Evolutionary conservation across 2,888 invertebrate species (phyloP).

Genomic region (Eupeodes luniger): DNA sequence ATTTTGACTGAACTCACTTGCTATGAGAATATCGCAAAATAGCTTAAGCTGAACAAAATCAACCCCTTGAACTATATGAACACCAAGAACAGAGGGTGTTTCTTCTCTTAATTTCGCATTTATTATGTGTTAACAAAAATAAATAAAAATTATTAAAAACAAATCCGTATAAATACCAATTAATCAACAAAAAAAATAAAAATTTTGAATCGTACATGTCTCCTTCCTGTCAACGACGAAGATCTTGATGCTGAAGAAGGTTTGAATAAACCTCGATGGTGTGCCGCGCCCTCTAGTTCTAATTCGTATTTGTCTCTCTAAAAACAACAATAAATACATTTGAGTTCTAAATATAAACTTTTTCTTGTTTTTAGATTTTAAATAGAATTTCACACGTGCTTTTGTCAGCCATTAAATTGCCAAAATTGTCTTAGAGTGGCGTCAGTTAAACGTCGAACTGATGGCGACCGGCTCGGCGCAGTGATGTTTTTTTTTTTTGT

Average conservation of each 20-base stretch:
- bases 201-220: slow-evolving; percentile 34
- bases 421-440: slow-evolving; percentile 44
- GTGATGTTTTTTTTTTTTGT: background rate
- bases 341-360: slow-evolving; percentile 43
- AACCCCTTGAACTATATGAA: slow-evolving; percentile 5
- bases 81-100: slow-evolving; percentile 1
- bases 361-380: background rate
- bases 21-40: background rate
- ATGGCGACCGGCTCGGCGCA: background rate
- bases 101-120: slow-evolving; percentile 13
- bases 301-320: slow-evolving; percentile 61
- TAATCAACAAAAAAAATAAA: background rate
- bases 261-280: slow-evolving; percentile 36
- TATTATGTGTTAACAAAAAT: background rate
- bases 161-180: slow-evolving; percentile 8
- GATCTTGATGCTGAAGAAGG: background rate
- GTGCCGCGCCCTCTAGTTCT: slow-evolving; percentile 50
- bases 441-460: slow-evolving; percentile 30
- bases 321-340: slow-evolving; percentile 54
- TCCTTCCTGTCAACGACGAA: slow-evolving; percentile 4
- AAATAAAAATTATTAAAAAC: slow-evolving; percentile 8
- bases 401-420: slow-evolving; percentile 12
- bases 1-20: background rate
- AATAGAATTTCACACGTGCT: slow-evolving; percentile 44
- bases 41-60: background rate